Evolutionary conservation across 2,797 vertebrate species (phyloP).

Genomic region (Myotis planiceps): DNA sequence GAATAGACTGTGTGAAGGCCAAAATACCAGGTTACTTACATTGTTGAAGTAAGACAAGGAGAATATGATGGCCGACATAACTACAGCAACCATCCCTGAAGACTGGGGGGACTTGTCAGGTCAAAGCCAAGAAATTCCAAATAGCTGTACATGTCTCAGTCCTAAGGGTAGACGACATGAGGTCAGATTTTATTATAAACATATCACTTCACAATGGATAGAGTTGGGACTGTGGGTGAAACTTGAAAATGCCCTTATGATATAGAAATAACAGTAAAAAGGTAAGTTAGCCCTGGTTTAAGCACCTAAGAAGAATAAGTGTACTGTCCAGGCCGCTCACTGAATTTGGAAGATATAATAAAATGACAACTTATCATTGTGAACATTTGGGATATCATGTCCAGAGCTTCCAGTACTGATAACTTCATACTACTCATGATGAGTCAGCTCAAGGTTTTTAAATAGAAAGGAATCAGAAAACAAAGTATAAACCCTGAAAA

Average conservation of each 20-base stretch:
- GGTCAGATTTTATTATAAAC: conserved; percentile 17
- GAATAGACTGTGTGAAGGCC: conserved; percentile 43
- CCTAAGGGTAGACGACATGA: conserved; percentile 56
- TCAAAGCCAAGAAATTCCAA: conserved; percentile 49
- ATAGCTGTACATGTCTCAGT: background rate
- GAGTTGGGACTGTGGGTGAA: background rate
- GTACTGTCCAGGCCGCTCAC: background rate
- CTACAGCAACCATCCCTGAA: conserved; percentile 26
- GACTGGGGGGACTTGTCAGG: conserved; percentile 27
- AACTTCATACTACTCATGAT: background rate
- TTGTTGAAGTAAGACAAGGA: conserved; percentile 4
- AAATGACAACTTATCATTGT: background rate
- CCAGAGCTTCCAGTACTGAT: background rate
- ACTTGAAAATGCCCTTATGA: background rate
- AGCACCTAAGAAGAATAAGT: background rate
- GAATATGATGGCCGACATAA: background rate
- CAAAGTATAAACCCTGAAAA: background rate
- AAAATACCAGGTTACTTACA: conserved; percentile 55
- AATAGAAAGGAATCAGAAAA: background rate
- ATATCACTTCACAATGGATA: background rate
- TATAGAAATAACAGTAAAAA: background rate
- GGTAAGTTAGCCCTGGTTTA: background rate
- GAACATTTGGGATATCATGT: background rate
- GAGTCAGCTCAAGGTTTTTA: background rate
- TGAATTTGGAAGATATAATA: background rate